Base-by-base conservation (phyloP, 2,113 vertebrate genomes). In the Holacanthus passer region DNA sequence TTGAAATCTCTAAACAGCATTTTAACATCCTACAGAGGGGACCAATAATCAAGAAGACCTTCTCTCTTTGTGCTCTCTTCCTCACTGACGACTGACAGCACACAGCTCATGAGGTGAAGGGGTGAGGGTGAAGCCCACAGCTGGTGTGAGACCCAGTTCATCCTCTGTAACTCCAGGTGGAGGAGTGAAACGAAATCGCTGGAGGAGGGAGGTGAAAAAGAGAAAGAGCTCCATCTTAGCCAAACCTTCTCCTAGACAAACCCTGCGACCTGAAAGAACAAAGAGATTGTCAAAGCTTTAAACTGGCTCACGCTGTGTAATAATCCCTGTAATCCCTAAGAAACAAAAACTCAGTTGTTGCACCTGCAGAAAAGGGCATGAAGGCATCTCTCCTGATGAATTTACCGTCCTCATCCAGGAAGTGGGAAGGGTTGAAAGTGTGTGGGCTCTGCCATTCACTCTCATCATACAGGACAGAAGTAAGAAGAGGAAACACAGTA, bases 151-250 rank as follows among this genome's bases (percentile, higher is more conserved):
- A n/a, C 95, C 92, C 78, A 95, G 80, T 3, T 96, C 93, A 17
- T 95, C 92, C 60, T 32, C 73, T 29, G 91, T 84, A 5, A 95
- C 84, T 50, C 95, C 95, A 22, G 94, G 93, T 24, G 94, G 92
- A 77, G 91, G 91, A 4, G 76, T 80, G 86, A 96, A 96, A 41
- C 22, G 92, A 77, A 96, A 96, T 47, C 56, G 91, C 86, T 96
- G 95, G 50, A 96, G 88, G 22, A 97, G 94, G 0, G 91, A 85
- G 58, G 94, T 91, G 74, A 96, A 96, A 85, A 95, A 96, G 43
- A 96, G 92, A 73, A 96, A 96, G 59, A 97, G 86, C 86, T 96
- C 96, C 95, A 94, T 96, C 81, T 87, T 95, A 20, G 96, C 96
- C 82, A 96, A 94, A 71, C 91, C 88, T 70, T 96, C 94, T 2